phyloP scores from a whole-genome alignment of 2,888 invertebrate genomes.

The Blera fallax region DNA sequence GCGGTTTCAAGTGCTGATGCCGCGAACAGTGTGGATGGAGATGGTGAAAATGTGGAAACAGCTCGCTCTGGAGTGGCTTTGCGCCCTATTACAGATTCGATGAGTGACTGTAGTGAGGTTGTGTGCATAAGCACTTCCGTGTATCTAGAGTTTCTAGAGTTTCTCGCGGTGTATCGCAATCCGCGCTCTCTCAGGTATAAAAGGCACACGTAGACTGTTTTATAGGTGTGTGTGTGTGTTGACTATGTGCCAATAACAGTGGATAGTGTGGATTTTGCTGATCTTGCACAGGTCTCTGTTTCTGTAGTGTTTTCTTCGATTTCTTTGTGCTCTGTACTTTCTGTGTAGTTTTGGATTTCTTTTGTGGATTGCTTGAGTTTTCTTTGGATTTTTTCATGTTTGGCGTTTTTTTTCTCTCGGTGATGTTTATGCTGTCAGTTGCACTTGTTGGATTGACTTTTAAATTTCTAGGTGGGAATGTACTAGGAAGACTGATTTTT shows the following conservation, averaged over 20 bases:
- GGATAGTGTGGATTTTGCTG: constrained; percentile 57
- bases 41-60: constrained; percentile 27
- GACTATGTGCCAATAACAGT: constrained; percentile 55
- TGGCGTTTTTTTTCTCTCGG: neutral
- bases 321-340: constrained; percentile 14
- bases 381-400: constrained; percentile 11
- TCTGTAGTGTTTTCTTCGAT: constrained; percentile 41
- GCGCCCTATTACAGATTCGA: neutral
- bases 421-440: constrained; percentile 8
- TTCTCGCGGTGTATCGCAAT: constrained; percentile 27
- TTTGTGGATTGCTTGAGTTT: constrained; percentile 17
- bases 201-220: neutral
- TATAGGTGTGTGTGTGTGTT: neutral
- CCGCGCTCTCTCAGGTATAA: constrained; percentile 3
- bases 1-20: constrained; percentile 33
- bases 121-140: constrained; percentile 54
- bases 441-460: constrained; percentile 47
- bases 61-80: constrained; percentile 13
- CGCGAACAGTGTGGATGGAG: constrained; percentile 36
- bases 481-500: no score
- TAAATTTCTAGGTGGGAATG: no score
- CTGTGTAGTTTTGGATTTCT: constrained; percentile 25
- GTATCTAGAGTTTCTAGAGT: constrained; percentile 45
- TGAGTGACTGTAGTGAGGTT: neutral
- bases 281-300: constrained; percentile 50